A percentile compares a stretch with the other conserved stretches of the same genome.
phyloP scores from a whole-genome alignment of 2,888 invertebrate species.

The Hemithea aestivaria region DNA sequence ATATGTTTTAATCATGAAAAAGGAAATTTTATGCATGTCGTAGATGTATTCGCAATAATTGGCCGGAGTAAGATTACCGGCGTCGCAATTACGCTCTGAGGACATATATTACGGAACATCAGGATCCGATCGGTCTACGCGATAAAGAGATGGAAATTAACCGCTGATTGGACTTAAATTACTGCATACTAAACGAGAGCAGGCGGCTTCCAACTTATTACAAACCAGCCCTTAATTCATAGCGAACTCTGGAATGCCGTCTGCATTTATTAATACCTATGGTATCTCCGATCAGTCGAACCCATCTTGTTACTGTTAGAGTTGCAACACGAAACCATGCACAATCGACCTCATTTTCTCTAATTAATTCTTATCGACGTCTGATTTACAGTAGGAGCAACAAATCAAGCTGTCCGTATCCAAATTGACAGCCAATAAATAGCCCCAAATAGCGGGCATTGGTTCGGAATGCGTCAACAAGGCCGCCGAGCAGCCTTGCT shows the following conservation, averaged over 20 bases:
- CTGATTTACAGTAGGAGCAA: conserved; percentile 30
- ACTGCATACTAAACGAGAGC: conserved; percentile 17
- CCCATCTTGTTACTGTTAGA: conserved; percentile 4
- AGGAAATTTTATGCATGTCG: no score
- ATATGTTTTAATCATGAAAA: no score
- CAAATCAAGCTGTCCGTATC: conserved; percentile 45
- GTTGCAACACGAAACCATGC: conserved; percentile 12
- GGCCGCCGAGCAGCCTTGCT: conserved; percentile 70
- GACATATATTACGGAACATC: conserved; percentile 72
- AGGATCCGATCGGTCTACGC: conserved; percentile 47
- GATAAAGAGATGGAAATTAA: conserved; percentile 55
- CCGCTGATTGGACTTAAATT: conserved; percentile 30
- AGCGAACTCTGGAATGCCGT: conserved; percentile 3
- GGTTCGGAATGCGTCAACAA: conserved; percentile 67
- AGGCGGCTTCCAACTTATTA: conserved; percentile 13
- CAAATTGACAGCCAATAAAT: conserved; percentile 57
- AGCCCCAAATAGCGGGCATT: conserved; percentile 54
- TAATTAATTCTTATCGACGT: conserved; percentile 24
- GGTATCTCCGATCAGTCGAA: no score
- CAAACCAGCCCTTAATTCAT: conserved; percentile 5
- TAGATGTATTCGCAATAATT: conserved; percentile 42
- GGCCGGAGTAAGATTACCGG: conserved; percentile 60
- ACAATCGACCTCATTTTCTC: conserved; percentile 18
- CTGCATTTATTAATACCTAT: background rate
- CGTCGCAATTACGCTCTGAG: conserved; percentile 65